A percentile compares a stretch with the other conserved stretches of the same genome.
These are phyloP conservation scores for Drosophila melanogaster DNA, from an alignment of 1,140 invertebrate genomes.

Conservation along the genomic window Release_6_plus_ISO1_MT NT_033777.3:28063001-28063500, in stretches of 20 bases:
- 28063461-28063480: conserved; percentile 31
- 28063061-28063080: conserved; percentile 2
- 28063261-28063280: conserved; percentile 35
- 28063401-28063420: not conserved
- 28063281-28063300: conserved; percentile 75
- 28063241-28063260: conserved; percentile 10
- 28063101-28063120: not conserved
- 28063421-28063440: conserved; percentile 35
- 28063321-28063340: conserved; percentile 9
- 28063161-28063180: too few species aligned
- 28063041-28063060: conserved; percentile 13
- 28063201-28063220: not conserved
- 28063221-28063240: conserved; percentile 18
- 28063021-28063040: conserved; percentile 34
- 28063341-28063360: conserved; percentile 49
- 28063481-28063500: conserved; percentile 26
- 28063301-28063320: conserved; percentile 73
- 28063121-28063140: too few species aligned
- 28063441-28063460: conserved; percentile 42
- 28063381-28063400: conserved; percentile 11
- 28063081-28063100: conserved; percentile 4
- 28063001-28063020: conserved; percentile 72
- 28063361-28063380: conserved; percentile 63
- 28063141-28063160: too few species aligned
- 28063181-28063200: not conserved